Evolutionary conservation across 2,113 vertebrate genomes (phyloP).

Genomic region (Limanda limanda): DNA sequence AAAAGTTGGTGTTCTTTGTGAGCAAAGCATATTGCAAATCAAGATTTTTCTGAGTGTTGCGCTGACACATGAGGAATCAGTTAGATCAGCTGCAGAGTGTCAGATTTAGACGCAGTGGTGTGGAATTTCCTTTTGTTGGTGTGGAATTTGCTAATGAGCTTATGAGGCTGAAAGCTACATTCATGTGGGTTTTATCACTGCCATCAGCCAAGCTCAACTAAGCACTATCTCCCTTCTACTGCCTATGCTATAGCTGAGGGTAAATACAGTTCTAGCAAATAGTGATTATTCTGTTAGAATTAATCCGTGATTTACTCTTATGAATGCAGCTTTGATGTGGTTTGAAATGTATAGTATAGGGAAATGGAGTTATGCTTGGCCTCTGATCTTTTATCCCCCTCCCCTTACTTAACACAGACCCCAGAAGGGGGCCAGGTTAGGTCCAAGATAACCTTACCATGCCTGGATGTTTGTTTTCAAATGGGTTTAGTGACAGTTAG

Average conservation of each 20-base stretch:
- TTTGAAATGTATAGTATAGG: conserved; percentile 37
- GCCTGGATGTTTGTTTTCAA: conserved; percentile 18
- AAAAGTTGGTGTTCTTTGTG: conserved; percentile 16
- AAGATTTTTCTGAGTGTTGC: conserved; percentile 14
- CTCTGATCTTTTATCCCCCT: not conserved
- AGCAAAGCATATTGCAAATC: not conserved
- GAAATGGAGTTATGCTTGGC: conserved; percentile 4
- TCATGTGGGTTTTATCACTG: conserved; percentile 1
- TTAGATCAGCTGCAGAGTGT: conserved; percentile 19
- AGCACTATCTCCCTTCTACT: conserved; percentile 36
- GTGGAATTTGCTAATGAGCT: conserved; percentile 7
- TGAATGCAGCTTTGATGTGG: conserved; percentile 37
- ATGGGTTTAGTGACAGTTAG: not conserved
- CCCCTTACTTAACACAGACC: conserved; percentile 8
- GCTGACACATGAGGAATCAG: not conserved
- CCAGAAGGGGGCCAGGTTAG: not conserved
- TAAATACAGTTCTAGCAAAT: conserved; percentile 14
- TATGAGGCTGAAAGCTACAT: conserved; percentile 11
- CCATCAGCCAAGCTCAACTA: conserved; percentile 11
- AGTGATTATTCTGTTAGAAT: not conserved
- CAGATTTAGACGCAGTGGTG: not conserved
- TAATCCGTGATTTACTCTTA: not conserved
- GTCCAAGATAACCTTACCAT: conserved; percentile 5
- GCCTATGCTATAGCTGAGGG: conserved; percentile 13
- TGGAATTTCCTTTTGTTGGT: not conserved